Evolutionary conservation across 2,888 invertebrate species (phyloP).

Genomic region (Aphidoletes aphidimyza): DNA sequence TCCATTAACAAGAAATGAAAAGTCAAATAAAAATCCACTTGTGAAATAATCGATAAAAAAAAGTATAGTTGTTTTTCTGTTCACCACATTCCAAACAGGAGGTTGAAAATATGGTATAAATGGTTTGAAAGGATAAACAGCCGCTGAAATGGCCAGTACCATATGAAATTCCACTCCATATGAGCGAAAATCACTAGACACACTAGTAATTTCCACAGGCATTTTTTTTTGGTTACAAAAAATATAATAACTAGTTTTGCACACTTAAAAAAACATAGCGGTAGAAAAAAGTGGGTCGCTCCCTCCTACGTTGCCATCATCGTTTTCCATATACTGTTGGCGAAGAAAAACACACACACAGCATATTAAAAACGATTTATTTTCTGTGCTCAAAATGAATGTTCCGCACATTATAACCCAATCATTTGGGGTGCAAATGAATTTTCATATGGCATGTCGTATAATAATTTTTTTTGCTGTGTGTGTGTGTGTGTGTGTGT

Average conservation of each 20-base stretch:
- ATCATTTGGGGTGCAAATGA: conserved; percentile 47
- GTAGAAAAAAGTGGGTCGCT: conserved; percentile 14
- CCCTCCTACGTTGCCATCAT: neutral
- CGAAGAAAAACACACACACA: neutral
- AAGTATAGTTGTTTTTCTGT: neutral
- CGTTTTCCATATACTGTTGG: neutral
- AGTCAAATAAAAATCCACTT: conserved; percentile 45
- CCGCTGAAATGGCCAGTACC: neutral
- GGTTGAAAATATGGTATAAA: neutral
- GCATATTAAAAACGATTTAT: conserved; percentile 52
- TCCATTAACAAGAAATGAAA: conserved; percentile 16
- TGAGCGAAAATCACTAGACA: too few relatives aligned
- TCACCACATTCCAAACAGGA: neutral
- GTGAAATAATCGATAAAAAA: conserved; percentile 39
- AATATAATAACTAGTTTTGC: conserved; percentile 37
- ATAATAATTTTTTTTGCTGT: neutral
- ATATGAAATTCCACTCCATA: too few relatives aligned
- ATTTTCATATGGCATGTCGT: conserved; percentile 52
- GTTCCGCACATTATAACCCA: conserved; percentile 47
- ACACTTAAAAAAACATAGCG: conserved; percentile 19
- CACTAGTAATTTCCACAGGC: conserved; percentile 20
- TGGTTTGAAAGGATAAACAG: conserved; percentile 20
- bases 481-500: too few relatives aligned
- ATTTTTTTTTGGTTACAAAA: too few relatives aligned
- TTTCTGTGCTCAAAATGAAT: conserved; percentile 47